These are phyloP conservation scores for Petromus typicus DNA, from an alignment of 2,113 vertebrate genomes.

Conservation along the genomic window DNA sequence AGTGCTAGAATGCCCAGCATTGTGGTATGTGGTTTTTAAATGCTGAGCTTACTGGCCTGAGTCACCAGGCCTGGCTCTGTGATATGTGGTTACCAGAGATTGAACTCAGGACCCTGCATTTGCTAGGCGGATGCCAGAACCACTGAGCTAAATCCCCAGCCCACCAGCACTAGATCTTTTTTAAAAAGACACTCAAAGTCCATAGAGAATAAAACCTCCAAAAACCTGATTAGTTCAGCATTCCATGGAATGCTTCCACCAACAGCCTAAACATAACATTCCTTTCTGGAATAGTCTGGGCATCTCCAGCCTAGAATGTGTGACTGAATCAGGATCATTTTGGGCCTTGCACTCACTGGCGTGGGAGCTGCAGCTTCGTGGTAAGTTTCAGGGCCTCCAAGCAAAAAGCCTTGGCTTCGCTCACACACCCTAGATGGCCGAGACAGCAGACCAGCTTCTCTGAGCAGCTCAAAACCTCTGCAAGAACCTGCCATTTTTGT, in stretches of 20 bases:
- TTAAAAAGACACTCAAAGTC: not conserved
- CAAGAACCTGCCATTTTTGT: slow-evolving; percentile 95
- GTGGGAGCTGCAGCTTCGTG: slow-evolving; percentile 90
- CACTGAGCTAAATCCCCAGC: not conserved
- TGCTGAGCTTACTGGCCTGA: too few species aligned
- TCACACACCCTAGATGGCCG: slow-evolving; percentile 87
- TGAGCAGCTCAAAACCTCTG: slow-evolving; percentile 90
- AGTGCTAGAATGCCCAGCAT: too few species aligned
- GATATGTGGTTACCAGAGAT: not conserved
- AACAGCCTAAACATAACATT: not conserved
- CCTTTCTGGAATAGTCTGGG: not conserved
- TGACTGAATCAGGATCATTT: not conserved
- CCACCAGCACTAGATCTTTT: not conserved
- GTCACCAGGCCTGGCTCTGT: too few species aligned
- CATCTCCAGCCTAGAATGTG: fast-evolving
- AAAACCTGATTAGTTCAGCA: not conserved
- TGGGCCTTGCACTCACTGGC: slow-evolving; percentile 85
- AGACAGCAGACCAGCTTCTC: slow-evolving; percentile 88
- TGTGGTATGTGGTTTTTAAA: too few species aligned
- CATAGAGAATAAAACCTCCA: not conserved
- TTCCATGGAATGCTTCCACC: not conserved
- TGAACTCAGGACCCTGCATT: not conserved
- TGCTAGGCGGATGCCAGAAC: too few species aligned
- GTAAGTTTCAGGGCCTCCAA: slow-evolving; percentile 92
- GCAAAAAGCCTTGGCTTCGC: slow-evolving; percentile 93